Conservation (phyloP, 2,113 vertebrate species). For the Neolamprologus falcicula region DNA sequence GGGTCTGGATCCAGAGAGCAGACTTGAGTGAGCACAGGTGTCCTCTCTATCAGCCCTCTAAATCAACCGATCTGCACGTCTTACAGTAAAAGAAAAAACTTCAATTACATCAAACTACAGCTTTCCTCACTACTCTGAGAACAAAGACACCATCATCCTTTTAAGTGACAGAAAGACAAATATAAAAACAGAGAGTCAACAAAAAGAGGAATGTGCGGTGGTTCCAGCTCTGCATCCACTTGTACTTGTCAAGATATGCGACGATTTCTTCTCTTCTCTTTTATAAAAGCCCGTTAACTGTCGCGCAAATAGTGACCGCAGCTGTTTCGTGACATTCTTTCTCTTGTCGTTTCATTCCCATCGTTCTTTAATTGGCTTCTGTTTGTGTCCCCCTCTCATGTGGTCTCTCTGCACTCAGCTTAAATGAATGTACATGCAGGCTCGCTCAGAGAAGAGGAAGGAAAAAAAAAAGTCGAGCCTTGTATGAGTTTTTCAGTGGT, state of each 20-base stretch:
- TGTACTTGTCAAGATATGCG: conserved; percentile 52
- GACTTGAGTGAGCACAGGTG: conserved; percentile 17
- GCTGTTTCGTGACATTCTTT: conserved; percentile 62
- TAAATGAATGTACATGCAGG: conserved; percentile 42
- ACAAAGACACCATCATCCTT: conserved; percentile 50
- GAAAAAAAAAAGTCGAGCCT: not conserved
- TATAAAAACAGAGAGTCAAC: conserved; percentile 24
- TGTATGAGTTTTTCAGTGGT: conserved; percentile 9
- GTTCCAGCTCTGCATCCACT: conserved; percentile 54
- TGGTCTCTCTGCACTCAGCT: conserved; percentile 56
- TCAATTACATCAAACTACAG: conserved; percentile 4
- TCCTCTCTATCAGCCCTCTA: not conserved
- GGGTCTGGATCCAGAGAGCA: not conserved
- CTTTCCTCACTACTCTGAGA: conserved; percentile 36
- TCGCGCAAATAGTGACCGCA: conserved; percentile 56
- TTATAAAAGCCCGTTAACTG: conserved; percentile 64
- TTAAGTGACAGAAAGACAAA: conserved; percentile 43
- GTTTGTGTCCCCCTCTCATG: conserved; percentile 62
- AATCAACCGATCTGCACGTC: not conserved
- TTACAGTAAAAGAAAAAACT: not conserved
- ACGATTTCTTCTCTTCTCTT: conserved; percentile 29
- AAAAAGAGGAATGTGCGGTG: conserved; percentile 36
- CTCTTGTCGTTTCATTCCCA: conserved; percentile 39
- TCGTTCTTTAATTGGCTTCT: conserved; percentile 59
- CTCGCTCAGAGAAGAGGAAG: not conserved